Evolutionary conservation across 1,140 invertebrate species (phyloP).

Genomic region (Rhyacophila brunnea): DNA sequence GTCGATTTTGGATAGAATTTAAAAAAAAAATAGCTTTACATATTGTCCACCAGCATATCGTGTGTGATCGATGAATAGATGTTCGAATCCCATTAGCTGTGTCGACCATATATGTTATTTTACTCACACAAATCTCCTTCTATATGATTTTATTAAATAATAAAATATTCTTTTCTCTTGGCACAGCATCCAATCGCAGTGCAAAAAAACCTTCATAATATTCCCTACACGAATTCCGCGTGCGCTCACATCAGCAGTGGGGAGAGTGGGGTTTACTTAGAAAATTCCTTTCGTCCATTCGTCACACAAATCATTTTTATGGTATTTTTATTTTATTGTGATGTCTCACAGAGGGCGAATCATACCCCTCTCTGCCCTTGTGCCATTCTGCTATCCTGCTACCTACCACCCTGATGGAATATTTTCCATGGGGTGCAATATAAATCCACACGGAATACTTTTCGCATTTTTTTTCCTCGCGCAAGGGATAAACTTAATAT

Average conservation of each 20-base stretch:
- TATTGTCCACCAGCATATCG: too few relatives aligned
- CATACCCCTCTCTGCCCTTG: slow-evolving; percentile 3
- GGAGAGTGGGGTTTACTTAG: slow-evolving; percentile 12
- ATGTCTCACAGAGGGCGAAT: slow-evolving; percentile 25
- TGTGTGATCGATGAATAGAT: too few relatives aligned
- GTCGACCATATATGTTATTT: too few relatives aligned
- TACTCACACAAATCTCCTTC: too few relatives aligned
- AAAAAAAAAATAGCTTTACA: too few relatives aligned
- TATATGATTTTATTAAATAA: too few relatives aligned
- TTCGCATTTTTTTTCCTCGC: neutral
- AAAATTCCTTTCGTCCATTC: slow-evolving; percentile 31
- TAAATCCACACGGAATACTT: slow-evolving; percentile 20
- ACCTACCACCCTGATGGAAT: slow-evolving; percentile 17
- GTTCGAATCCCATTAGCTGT: too few relatives aligned
- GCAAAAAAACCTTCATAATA: neutral
- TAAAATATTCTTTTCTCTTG: neutral
- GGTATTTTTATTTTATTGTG: slow-evolving; percentile 37
- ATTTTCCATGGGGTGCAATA: slow-evolving; percentile 20
- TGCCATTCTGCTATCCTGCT: neutral
- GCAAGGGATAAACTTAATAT: slow-evolving; percentile 5
- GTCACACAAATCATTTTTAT: slow-evolving; percentile 38
- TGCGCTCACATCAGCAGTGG: neutral
- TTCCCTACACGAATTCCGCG: slow-evolving; percentile 9
- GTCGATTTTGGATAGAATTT: too few relatives aligned
- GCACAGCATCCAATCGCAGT: neutral